phyloP scores from a whole-genome alignment of 2,113 vertebrate species.

The Pelodiscus sinensis region DNA sequence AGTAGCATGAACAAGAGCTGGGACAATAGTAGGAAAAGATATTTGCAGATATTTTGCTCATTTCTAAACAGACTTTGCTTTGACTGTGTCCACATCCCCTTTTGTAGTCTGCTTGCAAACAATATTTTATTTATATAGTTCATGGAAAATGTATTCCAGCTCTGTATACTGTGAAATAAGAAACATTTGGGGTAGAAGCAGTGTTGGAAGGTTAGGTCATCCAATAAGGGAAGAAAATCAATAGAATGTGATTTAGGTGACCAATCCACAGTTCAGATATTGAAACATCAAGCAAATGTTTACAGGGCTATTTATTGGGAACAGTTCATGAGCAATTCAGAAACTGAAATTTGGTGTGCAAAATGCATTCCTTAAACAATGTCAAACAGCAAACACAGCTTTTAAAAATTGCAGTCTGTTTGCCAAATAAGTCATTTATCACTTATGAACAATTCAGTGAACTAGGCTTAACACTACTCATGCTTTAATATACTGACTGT shows the following conservation, averaged over 20 bases:
- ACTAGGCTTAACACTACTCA: background rate
- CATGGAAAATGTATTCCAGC: background rate
- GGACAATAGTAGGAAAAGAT: background rate
- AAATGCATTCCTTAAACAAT: background rate
- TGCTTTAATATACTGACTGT: accelerated
- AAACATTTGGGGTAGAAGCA: background rate
- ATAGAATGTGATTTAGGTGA: background rate
- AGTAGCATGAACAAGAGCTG: background rate
- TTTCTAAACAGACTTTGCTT: background rate
- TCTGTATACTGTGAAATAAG: background rate
- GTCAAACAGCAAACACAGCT: background rate
- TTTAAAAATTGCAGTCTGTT: background rate
- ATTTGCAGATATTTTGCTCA: background rate
- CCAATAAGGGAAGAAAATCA: background rate
- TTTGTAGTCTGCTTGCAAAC: background rate
- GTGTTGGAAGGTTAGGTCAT: background rate
- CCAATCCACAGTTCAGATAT: background rate
- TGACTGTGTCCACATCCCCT: background rate
- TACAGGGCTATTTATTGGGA: background rate
- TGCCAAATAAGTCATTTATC: background rate
- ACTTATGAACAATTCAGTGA: background rate
- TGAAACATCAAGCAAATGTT: background rate
- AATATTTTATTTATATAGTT: background rate
- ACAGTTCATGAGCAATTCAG: background rate
- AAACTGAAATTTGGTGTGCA: background rate